Conservation (phyloP, 1,140 invertebrate species). For the Cryptotermes secundus region DNA sequence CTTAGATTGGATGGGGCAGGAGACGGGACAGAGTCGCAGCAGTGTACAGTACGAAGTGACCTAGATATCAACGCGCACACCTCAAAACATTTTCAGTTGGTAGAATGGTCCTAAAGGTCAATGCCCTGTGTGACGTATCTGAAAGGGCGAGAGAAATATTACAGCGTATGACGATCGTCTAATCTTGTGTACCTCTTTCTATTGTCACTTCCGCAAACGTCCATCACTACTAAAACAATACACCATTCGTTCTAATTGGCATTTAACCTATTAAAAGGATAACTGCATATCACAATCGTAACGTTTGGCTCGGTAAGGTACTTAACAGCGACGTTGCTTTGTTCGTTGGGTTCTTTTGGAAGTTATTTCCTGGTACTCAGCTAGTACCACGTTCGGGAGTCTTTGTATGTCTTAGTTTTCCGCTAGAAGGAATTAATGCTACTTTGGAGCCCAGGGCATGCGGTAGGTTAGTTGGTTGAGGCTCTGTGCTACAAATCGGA, state of each 20-base stretch:
- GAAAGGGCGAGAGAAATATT: background rate
- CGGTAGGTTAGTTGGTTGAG: too few relatives aligned
- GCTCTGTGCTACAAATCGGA: too few relatives aligned
- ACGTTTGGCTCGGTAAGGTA: background rate
- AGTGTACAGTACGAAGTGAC: background rate
- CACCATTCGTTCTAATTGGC: background rate
- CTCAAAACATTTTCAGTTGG: background rate
- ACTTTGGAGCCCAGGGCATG: too few relatives aligned
- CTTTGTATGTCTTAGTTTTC: too few relatives aligned
- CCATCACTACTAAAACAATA: background rate
- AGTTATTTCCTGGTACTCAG: too few relatives aligned
- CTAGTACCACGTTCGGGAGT: too few relatives aligned
- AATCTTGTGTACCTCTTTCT: background rate
- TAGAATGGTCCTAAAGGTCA: background rate
- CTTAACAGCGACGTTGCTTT: too few relatives aligned
- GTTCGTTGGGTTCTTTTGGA: too few relatives aligned
- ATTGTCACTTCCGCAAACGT: background rate
- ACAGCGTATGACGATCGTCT: background rate
- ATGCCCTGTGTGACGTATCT: background rate
- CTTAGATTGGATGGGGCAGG: too few relatives aligned
- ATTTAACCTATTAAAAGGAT: background rate
- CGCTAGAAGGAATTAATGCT: too few relatives aligned
- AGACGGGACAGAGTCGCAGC: too few relatives aligned
- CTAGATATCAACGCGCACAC: background rate
- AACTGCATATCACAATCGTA: background rate